Percentiles rank a stretch among this genome's conserved stretches.
Evolutionary conservation across 1,140 invertebrate species (phyloP).

Genomic region (Conus betulinus): DNA sequence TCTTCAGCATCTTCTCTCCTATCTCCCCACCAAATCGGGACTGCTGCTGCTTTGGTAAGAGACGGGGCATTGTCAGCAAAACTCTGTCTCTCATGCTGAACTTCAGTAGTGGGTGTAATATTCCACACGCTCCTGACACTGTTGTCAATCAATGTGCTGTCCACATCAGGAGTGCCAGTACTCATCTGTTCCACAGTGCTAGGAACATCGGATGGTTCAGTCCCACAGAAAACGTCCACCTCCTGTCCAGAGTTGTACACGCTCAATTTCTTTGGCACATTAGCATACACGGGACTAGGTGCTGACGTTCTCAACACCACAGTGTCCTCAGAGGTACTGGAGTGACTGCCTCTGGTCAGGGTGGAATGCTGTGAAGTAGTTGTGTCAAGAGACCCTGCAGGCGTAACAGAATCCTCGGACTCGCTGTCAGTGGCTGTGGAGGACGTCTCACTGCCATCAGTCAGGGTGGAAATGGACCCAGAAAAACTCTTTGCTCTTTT

Average conservation of each 20-base stretch:
- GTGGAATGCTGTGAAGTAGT: not conserved
- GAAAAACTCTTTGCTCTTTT: conserved; percentile 10
- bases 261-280: not conserved
- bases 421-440: conserved; percentile 8
- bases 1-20: no score
- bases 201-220: not conserved
- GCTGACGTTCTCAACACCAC: not conserved
- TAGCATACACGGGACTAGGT: conserved; percentile 6
- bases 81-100: not conserved
- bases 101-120: not conserved
- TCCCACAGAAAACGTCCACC: not conserved
- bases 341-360: conserved; percentile 12
- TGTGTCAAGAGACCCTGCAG: not conserved
- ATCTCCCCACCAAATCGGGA: not conserved
- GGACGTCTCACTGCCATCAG: not conserved
- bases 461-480: conserved; percentile 22
- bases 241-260: not conserved
- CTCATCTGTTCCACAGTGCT: not conserved
- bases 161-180: not conserved
- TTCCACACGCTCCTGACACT: conserved; percentile 19
- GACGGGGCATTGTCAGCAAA: not conserved
- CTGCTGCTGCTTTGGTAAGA: not conserved
- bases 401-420: not conserved
- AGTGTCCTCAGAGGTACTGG: conserved; percentile 11
- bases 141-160: not conserved